phyloP scores from a whole-genome alignment of 1,140 invertebrate genomes.

The Caenorhabditis latens region DNA sequence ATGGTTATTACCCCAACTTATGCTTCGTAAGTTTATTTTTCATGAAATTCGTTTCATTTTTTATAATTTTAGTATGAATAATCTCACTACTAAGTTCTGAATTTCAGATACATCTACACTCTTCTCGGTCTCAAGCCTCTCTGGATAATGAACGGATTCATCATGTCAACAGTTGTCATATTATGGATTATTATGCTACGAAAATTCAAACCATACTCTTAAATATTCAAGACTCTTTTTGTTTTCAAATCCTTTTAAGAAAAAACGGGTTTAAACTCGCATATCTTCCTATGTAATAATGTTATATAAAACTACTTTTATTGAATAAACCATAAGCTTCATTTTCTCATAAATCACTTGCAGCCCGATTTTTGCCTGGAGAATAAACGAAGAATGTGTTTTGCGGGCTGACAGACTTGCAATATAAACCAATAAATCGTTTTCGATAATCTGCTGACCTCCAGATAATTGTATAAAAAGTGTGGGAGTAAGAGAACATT shows the following conservation, averaged over 20 bases:
- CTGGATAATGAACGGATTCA: constrained; percentile 54
- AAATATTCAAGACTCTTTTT: not conserved
- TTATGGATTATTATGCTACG: constrained; percentile 39
- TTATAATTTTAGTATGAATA: too few relatives aligned
- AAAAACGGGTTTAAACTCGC: constrained; percentile 26
- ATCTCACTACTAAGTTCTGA: too few relatives aligned
- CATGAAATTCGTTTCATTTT: not conserved
- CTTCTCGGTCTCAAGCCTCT: constrained; percentile 45
- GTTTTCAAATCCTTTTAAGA: not conserved
- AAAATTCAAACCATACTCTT: constrained; percentile 48
- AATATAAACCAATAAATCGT: constrained; percentile 32
- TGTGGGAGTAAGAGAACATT: constrained; percentile 20
- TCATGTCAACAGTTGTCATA: constrained; percentile 1
- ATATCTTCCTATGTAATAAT: constrained; percentile 6
- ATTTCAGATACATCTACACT: constrained; percentile 21
- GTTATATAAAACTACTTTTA: not conserved
- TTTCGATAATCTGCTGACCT: constrained; percentile 34
- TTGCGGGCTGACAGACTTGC: not conserved
- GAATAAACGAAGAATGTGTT: not conserved
- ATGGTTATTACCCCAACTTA: constrained; percentile 56
- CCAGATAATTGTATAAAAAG: constrained; percentile 44
- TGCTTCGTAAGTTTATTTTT: constrained; percentile 18
- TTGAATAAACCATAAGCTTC: not conserved
- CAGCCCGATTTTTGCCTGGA: not conserved
- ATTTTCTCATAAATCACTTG: constrained; percentile 1